These are phyloP conservation scores for Chanos chanos DNA, from an alignment of 2,797 vertebrate species.

Conservation along the genomic window DNA sequence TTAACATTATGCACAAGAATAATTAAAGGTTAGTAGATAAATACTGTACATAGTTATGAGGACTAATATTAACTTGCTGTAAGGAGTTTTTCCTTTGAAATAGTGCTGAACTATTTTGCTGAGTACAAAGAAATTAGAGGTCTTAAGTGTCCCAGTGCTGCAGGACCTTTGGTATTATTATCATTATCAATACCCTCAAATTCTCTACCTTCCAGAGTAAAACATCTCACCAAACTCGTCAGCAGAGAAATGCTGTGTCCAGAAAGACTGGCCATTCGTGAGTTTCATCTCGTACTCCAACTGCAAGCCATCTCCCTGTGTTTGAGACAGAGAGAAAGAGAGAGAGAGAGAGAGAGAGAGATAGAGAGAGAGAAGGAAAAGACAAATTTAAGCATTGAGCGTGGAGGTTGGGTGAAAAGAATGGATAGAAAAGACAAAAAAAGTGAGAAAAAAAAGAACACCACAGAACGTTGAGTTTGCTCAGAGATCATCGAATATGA, in stretches of 20 bases:
- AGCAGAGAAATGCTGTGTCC: constrained; percentile 91
- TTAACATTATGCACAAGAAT: no score
- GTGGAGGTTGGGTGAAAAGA: neutral
- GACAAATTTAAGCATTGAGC: no score
- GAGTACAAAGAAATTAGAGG: no score
- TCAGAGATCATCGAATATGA: constrained; percentile 67
- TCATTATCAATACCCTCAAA: no score
- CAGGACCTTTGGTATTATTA: no score
- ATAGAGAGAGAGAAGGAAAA: neutral
- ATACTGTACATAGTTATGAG: no score
- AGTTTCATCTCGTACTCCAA: constrained; percentile 92
- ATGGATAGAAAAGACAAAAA: neutral
- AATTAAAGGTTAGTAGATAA: no score
- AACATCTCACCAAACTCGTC: constrained; percentile 86
- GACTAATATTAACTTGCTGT: no score
- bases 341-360: neutral
- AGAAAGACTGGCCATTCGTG: constrained; percentile 92
- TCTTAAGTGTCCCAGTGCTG: no score
- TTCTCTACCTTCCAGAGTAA: constrained; percentile 43
- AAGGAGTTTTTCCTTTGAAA: no score
- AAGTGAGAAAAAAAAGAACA: constrained; percentile 27
- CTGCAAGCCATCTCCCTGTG: constrained; percentile 84
- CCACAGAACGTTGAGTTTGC: constrained; percentile 47
- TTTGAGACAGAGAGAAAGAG: neutral
- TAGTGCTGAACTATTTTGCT: no score